Conservation (phyloP, 53 echinoderm and acorn worm species). For the Luidia sarsii region DNA sequence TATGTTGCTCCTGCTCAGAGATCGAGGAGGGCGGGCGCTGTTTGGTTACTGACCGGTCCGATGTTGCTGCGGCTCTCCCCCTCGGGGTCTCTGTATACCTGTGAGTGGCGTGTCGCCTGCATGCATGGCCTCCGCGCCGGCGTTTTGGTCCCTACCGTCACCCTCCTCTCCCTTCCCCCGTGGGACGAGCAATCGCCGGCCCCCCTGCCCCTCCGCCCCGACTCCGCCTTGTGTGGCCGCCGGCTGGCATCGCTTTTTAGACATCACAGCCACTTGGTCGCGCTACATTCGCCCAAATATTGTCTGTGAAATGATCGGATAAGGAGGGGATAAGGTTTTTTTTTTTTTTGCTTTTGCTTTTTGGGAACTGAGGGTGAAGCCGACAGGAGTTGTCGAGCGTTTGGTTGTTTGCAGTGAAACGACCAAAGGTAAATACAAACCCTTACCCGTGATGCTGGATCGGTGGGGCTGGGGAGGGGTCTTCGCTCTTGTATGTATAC, state of each 20-base stretch:
- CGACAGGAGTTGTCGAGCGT: conserved; percentile 42
- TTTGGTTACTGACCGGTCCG: too few relatives aligned
- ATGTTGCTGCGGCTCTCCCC: neutral
- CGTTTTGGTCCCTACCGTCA: too few relatives aligned
- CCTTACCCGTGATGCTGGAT: neutral
- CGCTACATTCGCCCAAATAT: conserved; percentile 40
- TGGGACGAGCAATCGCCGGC: conserved; percentile 8
- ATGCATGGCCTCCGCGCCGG: too few relatives aligned
- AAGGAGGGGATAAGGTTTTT: conserved; percentile 38
- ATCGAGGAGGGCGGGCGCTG: too few relatives aligned
- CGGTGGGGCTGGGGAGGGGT: too few relatives aligned
- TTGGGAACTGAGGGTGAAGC: conserved; percentile 6
- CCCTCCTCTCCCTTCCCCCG: conserved; percentile 7
- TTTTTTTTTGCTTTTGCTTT: too few relatives aligned
- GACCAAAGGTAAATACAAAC: conserved; percentile 30
- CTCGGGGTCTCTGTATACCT: neutral
- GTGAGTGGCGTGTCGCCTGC: neutral
- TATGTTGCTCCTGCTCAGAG: conserved; percentile 10
- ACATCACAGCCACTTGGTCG: conserved; percentile 41
- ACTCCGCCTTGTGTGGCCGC: conserved; percentile 44
- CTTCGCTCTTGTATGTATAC: too few relatives aligned
- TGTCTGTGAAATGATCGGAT: conserved; percentile 51
- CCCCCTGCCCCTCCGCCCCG: conserved; percentile 45
- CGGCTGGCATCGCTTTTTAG: neutral
- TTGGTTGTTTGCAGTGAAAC: conserved; percentile 37